These are phyloP conservation scores for Dastarcus helophoroides DNA, from an alignment of 2,888 invertebrate species.

Conservation along the genomic window DNA sequence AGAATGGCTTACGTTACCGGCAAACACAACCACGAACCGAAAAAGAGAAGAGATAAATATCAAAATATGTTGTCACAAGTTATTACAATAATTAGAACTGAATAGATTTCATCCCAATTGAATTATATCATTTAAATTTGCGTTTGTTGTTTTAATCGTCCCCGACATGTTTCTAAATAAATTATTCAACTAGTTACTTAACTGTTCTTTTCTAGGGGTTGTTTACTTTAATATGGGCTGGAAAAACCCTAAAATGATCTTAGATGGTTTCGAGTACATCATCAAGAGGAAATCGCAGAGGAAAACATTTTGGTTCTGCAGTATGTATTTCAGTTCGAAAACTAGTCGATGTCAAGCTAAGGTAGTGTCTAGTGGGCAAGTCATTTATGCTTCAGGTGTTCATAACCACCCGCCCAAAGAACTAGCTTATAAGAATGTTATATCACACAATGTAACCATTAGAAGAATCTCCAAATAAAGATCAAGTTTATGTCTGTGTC, in stretches of 20 bases:
- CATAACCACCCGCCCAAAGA: constrained; percentile 20
- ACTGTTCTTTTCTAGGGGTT: constrained; percentile 1
- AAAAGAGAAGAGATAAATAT: no score
- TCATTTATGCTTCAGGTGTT: constrained; percentile 17
- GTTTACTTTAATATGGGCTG: constrained; percentile 1
- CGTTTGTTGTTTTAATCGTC: no score
- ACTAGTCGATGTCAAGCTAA: constrained; percentile 17
- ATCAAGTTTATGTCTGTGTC: no score
- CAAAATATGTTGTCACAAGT: constrained; percentile 15
- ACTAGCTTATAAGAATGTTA: constrained; percentile 18
- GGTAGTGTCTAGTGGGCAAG: constrained; percentile 20
- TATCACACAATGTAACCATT: constrained; percentile 20
- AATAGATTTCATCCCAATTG: no score
- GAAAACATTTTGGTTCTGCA: constrained; percentile 13
- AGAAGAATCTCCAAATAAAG: constrained; percentile 11
- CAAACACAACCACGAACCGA: constrained; percentile 20
- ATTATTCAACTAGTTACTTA: no score
- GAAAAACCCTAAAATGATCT: constrained; percentile 5
- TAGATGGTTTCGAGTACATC: constrained; percentile 1
- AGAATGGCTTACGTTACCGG: constrained; percentile 18
- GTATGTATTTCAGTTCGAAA: constrained; percentile 15
- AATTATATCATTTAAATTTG: no score
- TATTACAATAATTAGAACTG: constrained; percentile 10
- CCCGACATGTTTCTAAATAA: no score
- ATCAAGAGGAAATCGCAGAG: not conserved